Base-by-base conservation (phyloP, 2,113 vertebrate species). In the Tachysurus fulvidraco region DNA sequence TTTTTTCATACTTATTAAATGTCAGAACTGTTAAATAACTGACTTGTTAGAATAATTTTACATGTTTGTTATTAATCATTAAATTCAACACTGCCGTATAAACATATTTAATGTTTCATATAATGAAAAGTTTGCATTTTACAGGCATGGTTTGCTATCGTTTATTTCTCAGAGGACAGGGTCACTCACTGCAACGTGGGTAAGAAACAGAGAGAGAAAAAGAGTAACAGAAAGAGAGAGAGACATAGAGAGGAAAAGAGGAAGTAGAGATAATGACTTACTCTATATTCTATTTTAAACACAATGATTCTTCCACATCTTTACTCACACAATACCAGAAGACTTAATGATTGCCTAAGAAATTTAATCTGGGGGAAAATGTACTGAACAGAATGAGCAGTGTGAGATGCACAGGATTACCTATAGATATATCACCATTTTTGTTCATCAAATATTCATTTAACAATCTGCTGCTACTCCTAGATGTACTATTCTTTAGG, bases 391-490 rank as follows among this genome's bases (percentile, higher is more conserved):
- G 52, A 36, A 57, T 28, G 13, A 52, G 46, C 44, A n/a, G 44
- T 19, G 30, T 13, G 78, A 57, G 55, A 60, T 59, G 6, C 54
- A 80, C 55, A 21, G 78, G 4, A 36, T 71, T 12, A 3, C 11
- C 50, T 64, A 2, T 13, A 71, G 50, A 57, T 71, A 69, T 67
- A 46, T 19, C 62, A 41, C 67, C 19, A 65, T 85, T 52, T 52
- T 57, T 36, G 73, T 36, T 36, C 10, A 79, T 85, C 74, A 77
- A 52, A 85, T 54, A 50, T 54, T 85, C 5, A 54, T 85, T 78
- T 65, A 79, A 54, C 1, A 36, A 44, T 13, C n/a, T n/a, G 13
- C 55, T 23, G 55, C 10, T 7, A 46, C 83, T 76, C 13, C 41
- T 23, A 46, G 71, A 4, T 9, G 14, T n/a, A 14, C 69, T 76